Evolutionary conservation across 1,140 invertebrate genomes (phyloP), one percentile per base, ranked within the genome.

Genomic region (Pogonognathellus flavescens): DNA sequence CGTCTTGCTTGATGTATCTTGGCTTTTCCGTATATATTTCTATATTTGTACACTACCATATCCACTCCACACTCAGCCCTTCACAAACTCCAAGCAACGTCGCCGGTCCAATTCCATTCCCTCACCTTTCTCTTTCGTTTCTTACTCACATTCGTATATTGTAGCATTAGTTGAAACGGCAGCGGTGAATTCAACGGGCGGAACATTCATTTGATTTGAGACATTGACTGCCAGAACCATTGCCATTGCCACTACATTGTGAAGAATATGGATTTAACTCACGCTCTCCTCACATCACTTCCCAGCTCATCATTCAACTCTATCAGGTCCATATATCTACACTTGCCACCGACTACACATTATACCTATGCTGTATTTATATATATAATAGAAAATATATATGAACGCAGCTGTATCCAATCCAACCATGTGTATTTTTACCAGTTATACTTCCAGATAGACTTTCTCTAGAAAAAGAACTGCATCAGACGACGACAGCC

Each of bases 211-310:
- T 76, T 76, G 70, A 76, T 76, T 76, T 76, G 31, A 50, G 70
- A 76, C 41, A 76, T 76, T 76, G 25, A 41, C 11, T 76, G 70
- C 41, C 22, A 76, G 31, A 50, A 50, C 31, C 66, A 50, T 76
- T 76, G 70, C 70, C 70, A 76, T 76, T 50, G 70, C 70, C 66
- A 70, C 66, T 70, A 70, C 66, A 70, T 70, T 70, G 20, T 0
- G 41, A 76, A 31, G 70, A 76, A 76, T 76, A 76, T 76, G 70
- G 70, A 76, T 76, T 76, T 76, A 76, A 76, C 70, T 76, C 70
- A 76, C 70, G 70, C 70, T 76, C 70, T 50, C n/a, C 31, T 49
- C 70, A 76, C 70, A 76, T 76, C 70, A 76, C 22, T 76, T 76
- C 70, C 41, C 70, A 49, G 70, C 70, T 76, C 70, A 76, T 76